Evolutionary conservation across 2,797 vertebrate species (phyloP).

Genomic region (Acomys russatus): DNA sequence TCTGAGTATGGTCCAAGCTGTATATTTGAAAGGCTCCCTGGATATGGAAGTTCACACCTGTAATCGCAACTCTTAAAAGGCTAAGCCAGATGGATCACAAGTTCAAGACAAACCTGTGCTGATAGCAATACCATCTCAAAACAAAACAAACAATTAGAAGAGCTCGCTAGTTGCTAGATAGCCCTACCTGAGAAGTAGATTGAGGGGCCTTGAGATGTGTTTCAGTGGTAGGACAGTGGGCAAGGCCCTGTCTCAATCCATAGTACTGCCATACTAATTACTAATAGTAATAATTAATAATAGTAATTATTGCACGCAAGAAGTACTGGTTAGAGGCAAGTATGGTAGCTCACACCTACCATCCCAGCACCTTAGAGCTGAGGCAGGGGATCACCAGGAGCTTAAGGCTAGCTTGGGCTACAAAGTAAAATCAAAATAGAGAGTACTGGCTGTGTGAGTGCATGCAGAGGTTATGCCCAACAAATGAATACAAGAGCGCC

Average conservation of each 20-base stretch:
- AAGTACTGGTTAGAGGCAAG: not conserved
- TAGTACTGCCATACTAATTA: not conserved
- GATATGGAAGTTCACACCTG: not conserved
- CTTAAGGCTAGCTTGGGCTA: conserved; percentile 3
- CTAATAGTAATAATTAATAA: not conserved
- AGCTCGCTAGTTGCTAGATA: not conserved
- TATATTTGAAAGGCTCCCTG: not conserved
- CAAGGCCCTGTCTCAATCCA: not conserved
- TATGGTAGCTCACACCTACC: not conserved
- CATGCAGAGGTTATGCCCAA: not conserved
- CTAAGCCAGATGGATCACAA: not conserved
- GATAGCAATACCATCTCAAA: not conserved
- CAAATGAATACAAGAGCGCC: not conserved
- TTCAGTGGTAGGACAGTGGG: not conserved
- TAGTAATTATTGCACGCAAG: not conserved
- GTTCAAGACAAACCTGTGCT: not conserved
- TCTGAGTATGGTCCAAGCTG: not conserved
- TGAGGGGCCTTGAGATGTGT: not conserved
- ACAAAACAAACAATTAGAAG: not conserved
- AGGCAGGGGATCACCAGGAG: not conserved
- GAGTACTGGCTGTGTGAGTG: not conserved
- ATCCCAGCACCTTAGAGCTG: not conserved
- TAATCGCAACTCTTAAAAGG: not conserved
- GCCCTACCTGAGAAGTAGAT: not conserved
- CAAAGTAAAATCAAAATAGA: not conserved